phyloP scores from a whole-genome alignment of 2,888 invertebrate species.

The Unio pictorum region DNA sequence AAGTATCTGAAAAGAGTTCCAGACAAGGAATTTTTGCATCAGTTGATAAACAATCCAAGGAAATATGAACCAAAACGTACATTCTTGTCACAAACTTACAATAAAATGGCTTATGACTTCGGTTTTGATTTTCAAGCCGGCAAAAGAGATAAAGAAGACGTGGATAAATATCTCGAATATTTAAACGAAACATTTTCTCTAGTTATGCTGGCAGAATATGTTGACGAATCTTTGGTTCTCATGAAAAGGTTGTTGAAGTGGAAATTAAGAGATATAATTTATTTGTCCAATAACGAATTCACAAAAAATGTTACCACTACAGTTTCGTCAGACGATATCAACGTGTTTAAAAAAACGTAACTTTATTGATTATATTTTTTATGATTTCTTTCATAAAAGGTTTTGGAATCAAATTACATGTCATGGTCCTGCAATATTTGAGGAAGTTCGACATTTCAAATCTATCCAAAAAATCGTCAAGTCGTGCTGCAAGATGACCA shows the following conservation, averaged over 20 bases:
- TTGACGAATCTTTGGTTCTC: conserved; percentile 12
- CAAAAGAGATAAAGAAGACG: neutral
- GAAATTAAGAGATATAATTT: conserved; percentile 8
- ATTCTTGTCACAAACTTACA: conserved; percentile 1
- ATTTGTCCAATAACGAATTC: neutral
- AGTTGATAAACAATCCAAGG: conserved; percentile 5
- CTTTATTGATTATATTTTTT: too few relatives aligned
- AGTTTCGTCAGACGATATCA: too few relatives aligned
- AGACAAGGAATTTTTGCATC: neutral
- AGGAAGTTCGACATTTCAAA: too few relatives aligned
- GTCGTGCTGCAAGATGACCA: too few relatives aligned
- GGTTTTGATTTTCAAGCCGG: conserved; percentile 1
- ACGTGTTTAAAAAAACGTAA: too few relatives aligned
- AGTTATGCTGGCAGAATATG: conserved; percentile 8
- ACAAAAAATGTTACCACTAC: too few relatives aligned
- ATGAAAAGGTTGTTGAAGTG: conserved; percentile 7
- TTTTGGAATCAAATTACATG: too few relatives aligned
- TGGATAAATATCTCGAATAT: conserved; percentile 4
- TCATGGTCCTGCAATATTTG: too few relatives aligned
- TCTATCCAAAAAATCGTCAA: too few relatives aligned
- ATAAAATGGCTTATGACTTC: conserved; percentile 9
- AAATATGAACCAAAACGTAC: neutral
- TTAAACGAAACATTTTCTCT: conserved; percentile 2
- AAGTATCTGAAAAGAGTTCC: neutral
- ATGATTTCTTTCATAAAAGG: too few relatives aligned